Percentiles rank a stretch among this genome's conserved stretches.
Conservation (phyloP, 2,113 vertebrate species). For the Chelonoidis abingdonii region DNA sequence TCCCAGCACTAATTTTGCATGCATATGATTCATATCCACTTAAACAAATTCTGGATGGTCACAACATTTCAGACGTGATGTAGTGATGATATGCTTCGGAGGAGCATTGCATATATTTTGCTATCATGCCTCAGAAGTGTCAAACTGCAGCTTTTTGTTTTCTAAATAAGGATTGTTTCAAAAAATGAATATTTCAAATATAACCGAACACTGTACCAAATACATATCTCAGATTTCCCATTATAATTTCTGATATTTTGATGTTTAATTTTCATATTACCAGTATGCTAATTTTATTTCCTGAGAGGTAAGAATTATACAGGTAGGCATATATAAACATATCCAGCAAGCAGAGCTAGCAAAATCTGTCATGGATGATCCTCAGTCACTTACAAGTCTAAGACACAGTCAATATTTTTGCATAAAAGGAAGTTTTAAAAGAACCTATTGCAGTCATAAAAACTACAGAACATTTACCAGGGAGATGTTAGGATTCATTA, state of each 20-base stretch:
- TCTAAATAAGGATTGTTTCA: background rate
- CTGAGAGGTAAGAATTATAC: accelerated
- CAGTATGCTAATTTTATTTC: background rate
- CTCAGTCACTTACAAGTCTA: background rate
- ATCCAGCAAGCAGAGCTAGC: background rate
- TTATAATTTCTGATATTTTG: background rate
- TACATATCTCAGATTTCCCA: background rate
- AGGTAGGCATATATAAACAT: background rate
- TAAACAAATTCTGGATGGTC: background rate
- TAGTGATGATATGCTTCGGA: background rate
- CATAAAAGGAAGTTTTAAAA: conserved; percentile 18
- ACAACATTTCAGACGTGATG: background rate
- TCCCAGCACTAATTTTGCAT: background rate
- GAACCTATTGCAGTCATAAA: background rate
- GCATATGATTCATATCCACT: background rate
- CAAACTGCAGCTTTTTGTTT: background rate
- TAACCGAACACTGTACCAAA: background rate
- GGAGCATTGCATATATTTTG: background rate
- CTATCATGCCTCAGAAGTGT: background rate
- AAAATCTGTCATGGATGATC: background rate
- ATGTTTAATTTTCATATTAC: background rate
- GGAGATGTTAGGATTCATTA: conserved; percentile 35
- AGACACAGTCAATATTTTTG: background rate
- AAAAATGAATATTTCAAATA: background rate
- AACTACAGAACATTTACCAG: background rate